Evolutionary conservation across 2,888 invertebrate genomes (phyloP), one percentile per base, ranked within the genome.

Genomic region (Heliothis peltigera): DNA sequence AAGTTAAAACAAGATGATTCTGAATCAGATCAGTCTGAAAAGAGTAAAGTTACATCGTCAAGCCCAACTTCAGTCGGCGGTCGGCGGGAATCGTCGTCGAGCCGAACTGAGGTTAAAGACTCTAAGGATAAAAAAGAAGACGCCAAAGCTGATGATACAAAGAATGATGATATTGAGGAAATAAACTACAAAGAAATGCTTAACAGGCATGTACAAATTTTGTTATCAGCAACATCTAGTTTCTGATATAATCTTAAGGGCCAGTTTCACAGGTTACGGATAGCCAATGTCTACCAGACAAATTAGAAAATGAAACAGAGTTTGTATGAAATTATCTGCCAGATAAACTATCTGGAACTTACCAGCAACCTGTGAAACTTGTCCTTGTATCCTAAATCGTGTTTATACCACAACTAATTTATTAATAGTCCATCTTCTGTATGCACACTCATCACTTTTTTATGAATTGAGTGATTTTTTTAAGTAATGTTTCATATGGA

Each of bases 131-230:
- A 94, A n/a, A 77, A 85, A 44, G 93, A 94, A 64, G 96, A 96
- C 58, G 90, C 91, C 12, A 96, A 96, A 82, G 95, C 95, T 69
- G 97, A 97, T 59, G 97, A 97, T 87, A 94, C 60, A 10, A 96
- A 96, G 81, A 96, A 95, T 71, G 97, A 97, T 59, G 97, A 97
- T 87, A 95, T 96, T 44, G 97, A 97, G 88, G 97, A 97, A 86
- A 89, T 95, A 43, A 80, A 82, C 17, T 80, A 80, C 21, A 80
- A 73, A 64, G 80, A 80, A 78, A 80, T 80, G 80, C 83, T 80
- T 18, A 80, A 80, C 67, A 80, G 80, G 80, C 80, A 65, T 15
- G 0, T n/a, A 48, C n/a, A 12, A n/a, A 15, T 15, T 21, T 39
- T 39, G 4, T 10, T n/a, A n/a, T 4, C n/a, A 39, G 6, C 4